A percentile compares a stretch with the other conserved stretches of the same genome.
phyloP scores from a whole-genome alignment of 2,797 vertebrate species.

The Esox masquinongy region DNA sequence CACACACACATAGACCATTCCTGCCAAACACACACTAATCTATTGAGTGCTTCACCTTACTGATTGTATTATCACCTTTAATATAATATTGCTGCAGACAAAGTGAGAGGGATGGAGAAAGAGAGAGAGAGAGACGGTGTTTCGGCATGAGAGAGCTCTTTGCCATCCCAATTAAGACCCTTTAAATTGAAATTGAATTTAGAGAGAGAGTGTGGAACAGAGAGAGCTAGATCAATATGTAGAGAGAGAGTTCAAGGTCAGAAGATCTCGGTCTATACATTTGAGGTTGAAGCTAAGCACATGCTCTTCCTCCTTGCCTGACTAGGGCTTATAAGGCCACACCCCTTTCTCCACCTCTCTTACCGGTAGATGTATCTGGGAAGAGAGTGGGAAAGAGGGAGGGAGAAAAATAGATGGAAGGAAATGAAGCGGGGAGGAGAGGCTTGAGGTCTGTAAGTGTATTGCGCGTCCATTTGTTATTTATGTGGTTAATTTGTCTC shows the following conservation, averaged over 20 bases:
- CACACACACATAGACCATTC: slow-evolving; percentile 37
- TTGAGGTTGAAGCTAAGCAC: slow-evolving; percentile 5
- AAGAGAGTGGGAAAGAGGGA: background rate
- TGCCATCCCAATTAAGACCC: too few relatives aligned
- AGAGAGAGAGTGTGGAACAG: slow-evolving; percentile 21
- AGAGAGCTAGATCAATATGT: slow-evolving; percentile 14
- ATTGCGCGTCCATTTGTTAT: slow-evolving; percentile 4
- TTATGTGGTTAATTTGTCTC: slow-evolving; percentile 22
- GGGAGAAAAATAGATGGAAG: background rate
- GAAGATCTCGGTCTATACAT: background rate
- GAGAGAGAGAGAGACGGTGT: background rate
- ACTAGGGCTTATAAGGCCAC: slow-evolving; percentile 28
- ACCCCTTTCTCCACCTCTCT: slow-evolving; percentile 12
- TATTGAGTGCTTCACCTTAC: slow-evolving; percentile 60
- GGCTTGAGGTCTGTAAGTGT: background rate
- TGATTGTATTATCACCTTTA: slow-evolving; percentile 71
- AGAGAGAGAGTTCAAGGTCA: slow-evolving; percentile 2
- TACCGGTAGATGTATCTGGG: slow-evolving; percentile 12
- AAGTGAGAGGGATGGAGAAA: background rate
- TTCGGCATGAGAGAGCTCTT: too few relatives aligned
- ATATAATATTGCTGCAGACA: slow-evolving; percentile 66
- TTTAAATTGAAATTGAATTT: too few relatives aligned
- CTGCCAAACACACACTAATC: slow-evolving; percentile 59
- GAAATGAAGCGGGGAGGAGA: background rate
- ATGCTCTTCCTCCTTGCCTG: slow-evolving; percentile 14